A percentile compares a stretch with the other conserved stretches of the same genome.
These are phyloP conservation scores for Cantharis lateralis DNA, from an alignment of 2,888 invertebrate species.

Conservation along the genomic window DNA sequence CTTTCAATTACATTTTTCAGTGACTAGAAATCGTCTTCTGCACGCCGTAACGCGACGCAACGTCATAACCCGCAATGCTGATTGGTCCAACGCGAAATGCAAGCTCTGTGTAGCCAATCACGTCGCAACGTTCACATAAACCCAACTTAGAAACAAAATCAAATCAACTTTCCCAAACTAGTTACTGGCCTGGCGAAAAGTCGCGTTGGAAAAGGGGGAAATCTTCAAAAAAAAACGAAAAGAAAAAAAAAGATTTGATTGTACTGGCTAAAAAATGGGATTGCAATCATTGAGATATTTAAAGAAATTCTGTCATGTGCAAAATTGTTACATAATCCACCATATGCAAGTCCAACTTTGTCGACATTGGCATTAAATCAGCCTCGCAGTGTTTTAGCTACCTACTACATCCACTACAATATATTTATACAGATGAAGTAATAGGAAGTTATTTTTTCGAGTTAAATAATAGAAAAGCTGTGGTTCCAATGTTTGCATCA, in stretches of 20 bases:
- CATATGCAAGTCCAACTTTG: constrained; percentile 1
- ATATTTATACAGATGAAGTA: background rate
- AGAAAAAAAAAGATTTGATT: background rate
- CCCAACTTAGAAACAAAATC: too few species aligned
- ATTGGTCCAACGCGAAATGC: too few species aligned
- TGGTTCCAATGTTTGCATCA: background rate
- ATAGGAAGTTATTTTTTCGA: background rate
- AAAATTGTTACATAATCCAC: background rate
- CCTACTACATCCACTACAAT: constrained; percentile 5
- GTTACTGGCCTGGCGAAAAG: too few species aligned
- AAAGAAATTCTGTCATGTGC: background rate
- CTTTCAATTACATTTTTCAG: too few species aligned
- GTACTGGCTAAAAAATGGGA: background rate
- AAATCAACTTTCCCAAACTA: too few species aligned
- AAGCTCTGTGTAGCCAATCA: too few species aligned
- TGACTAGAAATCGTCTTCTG: too few species aligned
- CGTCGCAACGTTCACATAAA: too few species aligned
- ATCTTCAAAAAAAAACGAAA: too few species aligned
- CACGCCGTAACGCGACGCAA: too few species aligned
- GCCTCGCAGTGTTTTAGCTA: constrained; percentile 26
- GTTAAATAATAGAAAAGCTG: background rate
- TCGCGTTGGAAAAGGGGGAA: too few species aligned
- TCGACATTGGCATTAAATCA: constrained; percentile 29
- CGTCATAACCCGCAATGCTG: too few species aligned
- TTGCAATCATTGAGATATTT: background rate